Percentiles rank a stretch among this genome's conserved stretches.
phyloP scores from a whole-genome alignment of 1,140 invertebrate species.

The Drosophila tristis region DNA sequence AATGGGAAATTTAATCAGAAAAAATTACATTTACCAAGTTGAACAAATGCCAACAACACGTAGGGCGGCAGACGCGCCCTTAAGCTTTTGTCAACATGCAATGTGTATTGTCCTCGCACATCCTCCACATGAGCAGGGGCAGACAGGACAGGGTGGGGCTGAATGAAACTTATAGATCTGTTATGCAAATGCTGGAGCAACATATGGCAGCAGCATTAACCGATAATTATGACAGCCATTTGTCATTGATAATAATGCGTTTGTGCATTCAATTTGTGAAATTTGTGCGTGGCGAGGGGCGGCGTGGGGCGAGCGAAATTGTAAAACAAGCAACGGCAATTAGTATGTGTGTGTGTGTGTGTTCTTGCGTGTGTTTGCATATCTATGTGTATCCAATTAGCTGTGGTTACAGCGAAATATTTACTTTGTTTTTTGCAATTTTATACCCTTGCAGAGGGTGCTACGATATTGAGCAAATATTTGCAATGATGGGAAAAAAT shows the following conservation, averaged over 20 bases:
- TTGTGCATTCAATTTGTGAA: conserved; percentile 56
- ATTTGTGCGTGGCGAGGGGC: neutral
- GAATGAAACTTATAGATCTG: conserved; percentile 8
- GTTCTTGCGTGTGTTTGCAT: neutral
- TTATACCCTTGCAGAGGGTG: conserved; percentile 1
- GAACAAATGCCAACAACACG: conserved; percentile 23
- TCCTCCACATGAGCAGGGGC: neutral
- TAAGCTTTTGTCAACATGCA: conserved; percentile 46
- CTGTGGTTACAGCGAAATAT: conserved; percentile 18
- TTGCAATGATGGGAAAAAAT: too few species aligned
- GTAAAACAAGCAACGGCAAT: conserved; percentile 58
- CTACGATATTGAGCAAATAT: too few species aligned
- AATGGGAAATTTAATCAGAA: conserved; percentile 27
- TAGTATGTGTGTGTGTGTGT: conserved; percentile 22
- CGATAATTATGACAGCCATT: conserved; percentile 78
- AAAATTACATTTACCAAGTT: conserved; percentile 33
- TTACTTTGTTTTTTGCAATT: conserved; percentile 15
- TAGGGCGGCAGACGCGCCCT: conserved; percentile 15
- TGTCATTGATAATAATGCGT: conserved; percentile 69
- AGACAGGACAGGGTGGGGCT: neutral
- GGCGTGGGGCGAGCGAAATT: conserved; percentile 32
- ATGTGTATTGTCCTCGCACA: conserved; percentile 24
- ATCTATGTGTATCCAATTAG: conserved; percentile 32
- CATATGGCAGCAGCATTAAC: conserved; percentile 75
- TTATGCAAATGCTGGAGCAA: conserved; percentile 66